Evolutionary conservation across 1,140 invertebrate genomes (phyloP).

Genomic region (Dufourea novaeangliae): DNA sequence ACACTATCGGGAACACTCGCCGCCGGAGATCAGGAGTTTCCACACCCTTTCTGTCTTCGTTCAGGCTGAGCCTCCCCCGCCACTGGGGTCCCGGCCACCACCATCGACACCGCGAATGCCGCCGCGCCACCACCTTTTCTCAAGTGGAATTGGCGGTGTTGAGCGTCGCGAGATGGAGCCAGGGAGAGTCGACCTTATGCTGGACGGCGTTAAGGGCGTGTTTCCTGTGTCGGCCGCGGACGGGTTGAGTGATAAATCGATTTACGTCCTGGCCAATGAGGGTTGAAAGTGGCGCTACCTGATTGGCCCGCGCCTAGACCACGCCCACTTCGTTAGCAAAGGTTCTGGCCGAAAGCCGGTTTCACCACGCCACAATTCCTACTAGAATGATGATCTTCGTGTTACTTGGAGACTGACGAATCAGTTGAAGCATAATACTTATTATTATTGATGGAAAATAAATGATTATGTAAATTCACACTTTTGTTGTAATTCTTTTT

Average conservation of each 20-base stretch:
- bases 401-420: neutral
- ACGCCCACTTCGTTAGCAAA: constrained; percentile 77
- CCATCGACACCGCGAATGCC: constrained; percentile 22
- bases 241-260: constrained; percentile 80
- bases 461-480: no score
- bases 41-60: constrained; percentile 34
- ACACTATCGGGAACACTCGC: constrained; percentile 36
- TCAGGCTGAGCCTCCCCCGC: constrained; percentile 43
- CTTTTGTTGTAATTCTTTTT: no score
- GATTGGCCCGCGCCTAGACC: constrained; percentile 75
- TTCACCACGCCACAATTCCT: constrained; percentile 66
- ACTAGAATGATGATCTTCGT: neutral
- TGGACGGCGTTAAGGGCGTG: constrained; percentile 69
- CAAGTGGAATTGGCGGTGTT: constrained; percentile 76
- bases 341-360: constrained; percentile 66
- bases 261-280: constrained; percentile 79
- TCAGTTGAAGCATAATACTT: no score
- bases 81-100: constrained; percentile 39
- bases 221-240: constrained; percentile 60
- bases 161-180: constrained; percentile 35
- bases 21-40: constrained; percentile 55
- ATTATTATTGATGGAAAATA: no score
- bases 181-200: constrained; percentile 68
- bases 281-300: constrained; percentile 71
- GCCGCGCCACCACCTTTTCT: constrained; percentile 57